phyloP scores from a whole-genome alignment of 2,797 vertebrate genomes.

The Micrastur ruficollis region DNA sequence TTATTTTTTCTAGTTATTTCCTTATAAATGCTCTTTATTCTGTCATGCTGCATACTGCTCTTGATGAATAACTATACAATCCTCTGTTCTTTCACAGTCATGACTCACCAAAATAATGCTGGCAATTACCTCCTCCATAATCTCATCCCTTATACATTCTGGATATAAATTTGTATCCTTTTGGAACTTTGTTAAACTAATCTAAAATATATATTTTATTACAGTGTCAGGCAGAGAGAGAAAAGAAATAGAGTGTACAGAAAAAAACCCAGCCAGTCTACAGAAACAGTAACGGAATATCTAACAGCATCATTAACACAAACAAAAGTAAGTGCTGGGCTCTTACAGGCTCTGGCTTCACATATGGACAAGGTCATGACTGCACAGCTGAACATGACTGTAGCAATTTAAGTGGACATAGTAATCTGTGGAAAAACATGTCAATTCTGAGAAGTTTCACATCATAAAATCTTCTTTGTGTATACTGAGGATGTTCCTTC shows the following conservation, averaged over 20 bases:
- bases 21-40: not conserved
- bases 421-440: not conserved
- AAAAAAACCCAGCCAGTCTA: not conserved
- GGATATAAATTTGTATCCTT: not conserved
- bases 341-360: not conserved
- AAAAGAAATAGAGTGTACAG: not conserved
- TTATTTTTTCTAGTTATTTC: not conserved
- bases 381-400: not conserved
- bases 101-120: constrained; percentile 23
- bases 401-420: not conserved
- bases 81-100: not conserved
- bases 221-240: not conserved
- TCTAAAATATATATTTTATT: not conserved
- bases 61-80: not conserved
- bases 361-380: not conserved
- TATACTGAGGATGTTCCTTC: not conserved
- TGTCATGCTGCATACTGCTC: not conserved
- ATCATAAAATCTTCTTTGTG: not conserved
- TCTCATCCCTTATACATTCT: not conserved
- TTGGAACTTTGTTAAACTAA: not conserved
- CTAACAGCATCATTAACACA: not conserved
- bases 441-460: not conserved
- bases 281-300: not conserved
- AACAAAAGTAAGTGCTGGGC: not conserved
- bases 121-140: constrained; percentile 27